Percentiles rank a stretch among this genome's conserved stretches.
These are phyloP conservation scores for Unio pictorum DNA, from an alignment of 2,888 invertebrate genomes.

Conservation along the genomic window DNA sequence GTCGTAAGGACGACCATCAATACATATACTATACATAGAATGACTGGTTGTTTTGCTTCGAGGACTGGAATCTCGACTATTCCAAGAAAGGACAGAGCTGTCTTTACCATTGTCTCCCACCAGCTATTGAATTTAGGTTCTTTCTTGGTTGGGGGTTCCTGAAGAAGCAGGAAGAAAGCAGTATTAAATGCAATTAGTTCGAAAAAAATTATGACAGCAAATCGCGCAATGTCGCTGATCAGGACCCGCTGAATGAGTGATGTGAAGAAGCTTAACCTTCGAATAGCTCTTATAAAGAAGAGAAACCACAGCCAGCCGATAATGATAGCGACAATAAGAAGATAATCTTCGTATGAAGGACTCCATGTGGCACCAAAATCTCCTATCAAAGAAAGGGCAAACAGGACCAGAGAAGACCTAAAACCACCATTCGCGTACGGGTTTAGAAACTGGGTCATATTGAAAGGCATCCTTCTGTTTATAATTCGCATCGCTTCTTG, in stretches of 20 bases:
- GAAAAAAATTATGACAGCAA: constrained; percentile 41
- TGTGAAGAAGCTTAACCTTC: constrained; percentile 56
- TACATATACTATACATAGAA: too few species aligned
- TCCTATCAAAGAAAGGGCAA: constrained; percentile 14
- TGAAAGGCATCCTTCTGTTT: constrained; percentile 21
- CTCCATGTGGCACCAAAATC: too few species aligned
- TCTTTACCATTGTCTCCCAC: constrained; percentile 40
- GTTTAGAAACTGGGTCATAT: constrained; percentile 14
- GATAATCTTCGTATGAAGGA: too few species aligned
- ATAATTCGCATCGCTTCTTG: constrained; percentile 17
- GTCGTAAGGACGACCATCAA: constrained; percentile 25
- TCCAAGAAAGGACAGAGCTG: too few species aligned
- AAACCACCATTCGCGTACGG: constrained; percentile 44
- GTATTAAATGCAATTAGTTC: constrained; percentile 49
- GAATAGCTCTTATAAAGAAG: background rate
- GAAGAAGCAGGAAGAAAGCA: constrained; percentile 48
- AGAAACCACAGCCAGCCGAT: too few species aligned
- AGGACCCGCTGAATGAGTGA: constrained; percentile 52
- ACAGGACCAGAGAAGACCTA: constrained; percentile 36
- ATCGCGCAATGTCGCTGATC: constrained; percentile 41
- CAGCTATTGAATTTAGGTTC: constrained; percentile 27
- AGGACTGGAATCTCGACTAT: too few species aligned
- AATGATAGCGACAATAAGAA: too few species aligned
- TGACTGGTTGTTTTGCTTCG: too few species aligned
- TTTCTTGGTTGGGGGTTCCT: constrained; percentile 20